Base-by-base conservation (phyloP, 2,113 vertebrate species). In the Strix uralensis region DNA sequence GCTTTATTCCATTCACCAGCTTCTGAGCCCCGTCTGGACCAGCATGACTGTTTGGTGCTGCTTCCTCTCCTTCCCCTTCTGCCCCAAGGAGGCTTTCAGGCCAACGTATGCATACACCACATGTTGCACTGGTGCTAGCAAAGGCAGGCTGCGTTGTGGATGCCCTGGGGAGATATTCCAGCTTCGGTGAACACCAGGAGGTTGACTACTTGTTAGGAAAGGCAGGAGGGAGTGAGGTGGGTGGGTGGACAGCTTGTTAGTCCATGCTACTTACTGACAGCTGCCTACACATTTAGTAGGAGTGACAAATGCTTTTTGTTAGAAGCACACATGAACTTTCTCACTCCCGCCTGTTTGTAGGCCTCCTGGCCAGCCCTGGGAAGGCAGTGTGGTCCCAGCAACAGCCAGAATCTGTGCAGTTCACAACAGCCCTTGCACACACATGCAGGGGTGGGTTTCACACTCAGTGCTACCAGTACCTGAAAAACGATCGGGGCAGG, bases 401-500 rank as follows among this genome's bases (percentile, higher is more conserved):
- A 29, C 70, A 92, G 94, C 36, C 84, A 95, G 69, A 70, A 74
- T 46, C 62, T 94, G 86, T 40, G 95, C 89, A 74, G 81, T 2
- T 94, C 87, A 89, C 86, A 79, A 81, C 55, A 78, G 92, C 70
- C 81, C 93, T 94, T 77, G 86, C 97, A 96, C 96, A 97, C 95
- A 61, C 97, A 96, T 94, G 96, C 97, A 97, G 84, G 96, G 84
- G 81, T 92, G 94, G 78, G 90, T 58, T 69, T 84, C 97, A 97
- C 97, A 95, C 95, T 96, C 81, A 88, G 92, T 93, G 87, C 90
- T 83, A 89, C 62, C 66, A 96, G 92, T 99, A 99, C 99, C 99
- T 99, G 99, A 99, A 98, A 94, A 99, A 98, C 11, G 98, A 99
- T 98, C 99, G 98, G 98, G 99, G 99, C 95, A 99, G 98, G 61